These are phyloP conservation scores for Malurus melanocephalus DNA, from an alignment of 2,113 vertebrate species.

Conservation along the genomic window DNA sequence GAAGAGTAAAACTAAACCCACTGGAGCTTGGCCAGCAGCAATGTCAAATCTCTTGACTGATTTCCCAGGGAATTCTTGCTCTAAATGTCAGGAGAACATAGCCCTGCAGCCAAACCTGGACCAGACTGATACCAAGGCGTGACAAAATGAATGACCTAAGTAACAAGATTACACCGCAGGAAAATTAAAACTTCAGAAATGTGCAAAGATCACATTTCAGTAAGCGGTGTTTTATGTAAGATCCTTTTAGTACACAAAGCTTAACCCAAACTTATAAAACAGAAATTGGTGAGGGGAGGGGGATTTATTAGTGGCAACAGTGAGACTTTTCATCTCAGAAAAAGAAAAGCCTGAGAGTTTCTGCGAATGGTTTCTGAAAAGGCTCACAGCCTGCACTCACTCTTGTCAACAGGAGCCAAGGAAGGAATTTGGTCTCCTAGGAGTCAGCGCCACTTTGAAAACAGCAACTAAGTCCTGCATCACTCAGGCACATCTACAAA, in stretches of 20 bases:
- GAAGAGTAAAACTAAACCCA: slow-evolving; percentile 72
- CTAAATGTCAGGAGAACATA: slow-evolving; percentile 75
- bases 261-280: background rate
- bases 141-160: slow-evolving; percentile 55
- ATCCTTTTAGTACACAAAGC: slow-evolving; percentile 37
- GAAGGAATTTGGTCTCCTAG: slow-evolving; percentile 53
- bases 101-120: slow-evolving; percentile 56
- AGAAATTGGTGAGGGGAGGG: background rate
- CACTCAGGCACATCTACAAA: background rate
- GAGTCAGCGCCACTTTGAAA: background rate
- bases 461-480: slow-evolving; percentile 18
- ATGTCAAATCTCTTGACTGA: slow-evolving; percentile 76
- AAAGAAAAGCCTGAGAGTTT: background rate
- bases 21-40: slow-evolving; percentile 66
- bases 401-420: background rate
- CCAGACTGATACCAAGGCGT: slow-evolving; percentile 43
- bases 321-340: background rate
- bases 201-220: slow-evolving; percentile 43
- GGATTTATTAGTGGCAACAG: background rate
- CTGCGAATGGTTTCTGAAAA: slow-evolving; percentile 22
- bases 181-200: slow-evolving; percentile 52
- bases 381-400: background rate
- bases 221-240: background rate
- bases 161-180: background rate
- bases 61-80: slow-evolving; percentile 78